These are phyloP conservation scores for Luperina nickerlii DNA, from an alignment of 2,888 invertebrate genomes.

Conservation along the genomic window DNA sequence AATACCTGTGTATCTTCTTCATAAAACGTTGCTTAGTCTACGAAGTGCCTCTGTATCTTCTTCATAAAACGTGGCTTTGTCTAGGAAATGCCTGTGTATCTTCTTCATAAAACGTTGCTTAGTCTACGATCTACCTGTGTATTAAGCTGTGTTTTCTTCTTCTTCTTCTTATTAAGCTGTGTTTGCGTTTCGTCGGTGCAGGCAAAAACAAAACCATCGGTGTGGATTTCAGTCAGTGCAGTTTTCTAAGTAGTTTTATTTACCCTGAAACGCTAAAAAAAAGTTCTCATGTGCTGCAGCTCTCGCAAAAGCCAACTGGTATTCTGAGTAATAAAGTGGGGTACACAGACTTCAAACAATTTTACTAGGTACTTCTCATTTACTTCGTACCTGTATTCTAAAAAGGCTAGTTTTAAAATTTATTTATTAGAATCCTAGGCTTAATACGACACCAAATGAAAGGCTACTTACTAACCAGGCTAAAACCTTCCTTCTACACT, in stretches of 20 bases:
- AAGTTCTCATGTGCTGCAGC: not conserved
- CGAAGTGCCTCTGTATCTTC: not conserved
- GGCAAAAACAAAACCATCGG: conserved; percentile 1
- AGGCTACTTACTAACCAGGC: not conserved
- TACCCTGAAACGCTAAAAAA: not conserved
- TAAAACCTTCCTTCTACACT: not conserved
- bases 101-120: not conserved
- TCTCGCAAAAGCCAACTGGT: not conserved
- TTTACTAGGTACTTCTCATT: not conserved
- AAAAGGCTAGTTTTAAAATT: not conserved
- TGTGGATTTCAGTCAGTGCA: conserved; percentile 15
- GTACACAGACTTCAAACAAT: not conserved
- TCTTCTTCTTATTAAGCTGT: not conserved
- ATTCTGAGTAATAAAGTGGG: not conserved
- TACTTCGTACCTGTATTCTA: not conserved
- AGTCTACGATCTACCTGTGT: not conserved
- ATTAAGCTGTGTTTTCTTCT: not conserved
- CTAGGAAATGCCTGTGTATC: no score
- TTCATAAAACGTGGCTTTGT: no score
- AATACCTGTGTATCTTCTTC: no score
- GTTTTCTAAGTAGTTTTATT: conserved; percentile 18
- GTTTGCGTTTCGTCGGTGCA: not conserved
- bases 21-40: not conserved
- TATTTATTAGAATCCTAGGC: not conserved
- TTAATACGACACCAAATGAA: not conserved